Percentiles rank a stretch among this genome's conserved stretches.
phyloP scores from a whole-genome alignment of 2,888 invertebrate species.

The Cataglyphis livida region DNA sequence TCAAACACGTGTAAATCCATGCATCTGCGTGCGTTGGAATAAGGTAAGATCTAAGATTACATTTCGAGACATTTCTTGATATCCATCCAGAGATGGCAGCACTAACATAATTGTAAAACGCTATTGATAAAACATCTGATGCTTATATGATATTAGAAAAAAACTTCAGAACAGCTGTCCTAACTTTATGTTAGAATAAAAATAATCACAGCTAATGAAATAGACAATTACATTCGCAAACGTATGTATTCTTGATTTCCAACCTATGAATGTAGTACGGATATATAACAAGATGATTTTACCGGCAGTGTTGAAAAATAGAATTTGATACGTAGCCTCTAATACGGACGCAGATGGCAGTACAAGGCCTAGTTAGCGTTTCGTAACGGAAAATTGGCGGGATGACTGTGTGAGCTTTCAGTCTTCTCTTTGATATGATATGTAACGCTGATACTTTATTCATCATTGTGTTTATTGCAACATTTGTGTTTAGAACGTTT shows the following conservation, averaged over 20 bases:
- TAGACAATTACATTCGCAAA: neutral
- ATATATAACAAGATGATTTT: neutral
- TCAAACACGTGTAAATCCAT: neutral
- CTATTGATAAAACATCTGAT: neutral
- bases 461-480: neutral
- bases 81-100: slow-evolving; percentile 16
- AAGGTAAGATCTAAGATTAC: neutral
- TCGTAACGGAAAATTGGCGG: neutral
- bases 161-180: too few species aligned
- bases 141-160: too few species aligned
- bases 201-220: too few species aligned
- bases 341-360: neutral
- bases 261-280: neutral
- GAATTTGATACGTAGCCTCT: too few species aligned
- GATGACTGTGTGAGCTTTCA: neutral
- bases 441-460: neutral
- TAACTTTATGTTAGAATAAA: too few species aligned
- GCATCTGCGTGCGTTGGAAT: neutral
- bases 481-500: neutral
- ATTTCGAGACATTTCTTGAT: neutral
- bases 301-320: neutral
- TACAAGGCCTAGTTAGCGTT: neutral
- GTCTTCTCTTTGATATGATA: neutral
- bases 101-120: neutral
- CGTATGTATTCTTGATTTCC: neutral